Percentiles rank a stretch among this genome's conserved stretches.
These are phyloP conservation scores for Spisula solida DNA, from an alignment of 2,888 invertebrate species.

Conservation along the genomic window DNA sequence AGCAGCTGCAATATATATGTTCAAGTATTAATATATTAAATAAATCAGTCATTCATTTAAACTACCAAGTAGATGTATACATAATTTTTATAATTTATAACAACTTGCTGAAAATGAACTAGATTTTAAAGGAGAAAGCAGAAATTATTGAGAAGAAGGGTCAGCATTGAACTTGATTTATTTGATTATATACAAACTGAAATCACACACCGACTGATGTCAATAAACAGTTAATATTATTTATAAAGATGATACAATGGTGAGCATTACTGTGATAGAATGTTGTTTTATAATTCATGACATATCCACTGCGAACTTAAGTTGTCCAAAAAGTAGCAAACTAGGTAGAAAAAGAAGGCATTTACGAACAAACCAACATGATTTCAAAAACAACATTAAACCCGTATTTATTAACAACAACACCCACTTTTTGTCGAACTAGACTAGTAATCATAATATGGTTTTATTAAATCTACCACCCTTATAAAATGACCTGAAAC, in stretches of 20 bases:
- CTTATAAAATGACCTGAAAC: neutral
- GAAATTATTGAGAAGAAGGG: neutral
- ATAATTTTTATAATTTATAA: neutral
- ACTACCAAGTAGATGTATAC: too few relatives aligned
- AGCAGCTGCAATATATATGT: neutral
- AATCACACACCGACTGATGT: neutral
- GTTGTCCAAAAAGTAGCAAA: constrained; percentile 40
- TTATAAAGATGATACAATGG: neutral
- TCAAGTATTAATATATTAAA: neutral
- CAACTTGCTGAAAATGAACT: neutral
- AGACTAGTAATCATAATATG: too few relatives aligned
- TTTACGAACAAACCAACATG: constrained; percentile 22
- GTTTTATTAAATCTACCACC: neutral
- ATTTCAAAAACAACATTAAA: neutral
- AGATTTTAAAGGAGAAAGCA: neutral
- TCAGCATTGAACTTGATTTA: neutral
- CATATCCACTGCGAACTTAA: constrained; percentile 35
- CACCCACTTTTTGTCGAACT: neutral
- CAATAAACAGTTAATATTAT: neutral
- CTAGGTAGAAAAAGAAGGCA: constrained; percentile 24
- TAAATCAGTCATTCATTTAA: neutral
- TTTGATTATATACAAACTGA: neutral
- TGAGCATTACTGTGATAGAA: neutral
- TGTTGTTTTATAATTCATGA: neutral
- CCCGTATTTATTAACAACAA: neutral